Evolutionary conservation across 2,797 vertebrate species (phyloP).

Genomic region (Antennarius maculatus): DNA sequence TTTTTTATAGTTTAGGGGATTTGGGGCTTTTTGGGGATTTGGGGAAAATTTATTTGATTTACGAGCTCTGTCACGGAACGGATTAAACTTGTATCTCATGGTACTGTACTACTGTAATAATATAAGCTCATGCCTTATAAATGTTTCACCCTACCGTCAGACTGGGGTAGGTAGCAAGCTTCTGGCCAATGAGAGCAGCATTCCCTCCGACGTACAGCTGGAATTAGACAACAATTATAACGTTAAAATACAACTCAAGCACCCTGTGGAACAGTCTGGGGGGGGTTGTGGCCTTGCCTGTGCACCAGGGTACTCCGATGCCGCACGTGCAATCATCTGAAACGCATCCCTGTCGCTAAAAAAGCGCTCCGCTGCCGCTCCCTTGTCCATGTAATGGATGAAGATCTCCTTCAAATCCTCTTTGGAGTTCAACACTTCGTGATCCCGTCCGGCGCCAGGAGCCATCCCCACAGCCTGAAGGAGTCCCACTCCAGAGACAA

Average conservation of each 20-base stretch:
- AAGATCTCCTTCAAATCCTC: slow-evolving; percentile 91
- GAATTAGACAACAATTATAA: slow-evolving; percentile 46
- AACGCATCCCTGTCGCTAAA: slow-evolving; percentile 88
- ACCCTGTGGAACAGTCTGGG: neutral
- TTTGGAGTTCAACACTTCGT: slow-evolving; percentile 83
- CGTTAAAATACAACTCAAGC: neutral
- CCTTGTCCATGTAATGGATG: slow-evolving; percentile 89
- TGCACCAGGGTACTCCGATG: slow-evolving; percentile 88
- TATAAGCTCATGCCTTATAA: neutral
- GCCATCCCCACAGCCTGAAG: slow-evolving; percentile 90
- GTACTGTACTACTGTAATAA: too few species aligned
- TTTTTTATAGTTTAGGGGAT: too few species aligned
- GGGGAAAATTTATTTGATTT: too few species aligned
- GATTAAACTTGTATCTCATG: too few species aligned
- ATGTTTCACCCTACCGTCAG: slow-evolving; percentile 81
- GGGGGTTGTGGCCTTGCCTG: slow-evolving; percentile 79
- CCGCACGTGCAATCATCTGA: slow-evolving; percentile 84
- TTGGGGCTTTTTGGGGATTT: too few species aligned
- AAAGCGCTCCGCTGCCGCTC: slow-evolving; percentile 95
- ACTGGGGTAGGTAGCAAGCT: slow-evolving; percentile 88
- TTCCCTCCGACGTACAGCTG: slow-evolving; percentile 98
- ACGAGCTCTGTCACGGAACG: too few species aligned
- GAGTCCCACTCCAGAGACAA: slow-evolving; percentile 92
- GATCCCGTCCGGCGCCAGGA: slow-evolving; percentile 83
- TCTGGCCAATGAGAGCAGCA: slow-evolving; percentile 98